Conservation (phyloP, 2,113 vertebrate genomes). For the Penelope pileata region DNA sequence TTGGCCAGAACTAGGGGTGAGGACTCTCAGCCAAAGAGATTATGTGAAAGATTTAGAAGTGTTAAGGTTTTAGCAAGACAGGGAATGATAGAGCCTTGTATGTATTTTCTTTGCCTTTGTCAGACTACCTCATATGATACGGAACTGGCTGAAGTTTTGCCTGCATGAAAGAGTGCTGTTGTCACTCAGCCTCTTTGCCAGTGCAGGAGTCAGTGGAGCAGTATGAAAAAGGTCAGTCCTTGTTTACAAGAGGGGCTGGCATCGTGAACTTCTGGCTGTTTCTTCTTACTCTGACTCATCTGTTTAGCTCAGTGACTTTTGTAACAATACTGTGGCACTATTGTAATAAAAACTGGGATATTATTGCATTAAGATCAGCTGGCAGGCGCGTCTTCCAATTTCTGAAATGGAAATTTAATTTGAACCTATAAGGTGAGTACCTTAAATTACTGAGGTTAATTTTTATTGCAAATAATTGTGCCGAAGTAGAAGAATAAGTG, state of each 20-base stretch:
- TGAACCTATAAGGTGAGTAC: rapidly evolving
- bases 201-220: not conserved
- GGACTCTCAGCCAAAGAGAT: not conserved
- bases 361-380: not conserved
- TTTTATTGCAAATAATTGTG: not conserved
- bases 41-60: not conserved
- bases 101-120: not conserved
- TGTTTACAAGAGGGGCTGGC: not conserved
- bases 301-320: not conserved
- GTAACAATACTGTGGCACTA: not conserved
- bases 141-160: not conserved
- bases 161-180: not conserved
- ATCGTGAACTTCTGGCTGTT: not conserved
- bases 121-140: not conserved
- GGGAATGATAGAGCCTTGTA: not conserved
- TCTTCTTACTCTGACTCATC: not conserved
- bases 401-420: not conserved
- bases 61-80: not conserved
- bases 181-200: not conserved
- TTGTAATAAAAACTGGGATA: not conserved
- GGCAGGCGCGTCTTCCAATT: not conserved
- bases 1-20: not conserved
- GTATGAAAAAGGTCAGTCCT: not conserved
- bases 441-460: not conserved
- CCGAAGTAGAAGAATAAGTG: not conserved